A percentile compares a stretch with the other conserved stretches of the same genome.
Evolutionary conservation across 2,797 vertebrate species (phyloP).

Genomic region (Coreius guichenoti): DNA sequence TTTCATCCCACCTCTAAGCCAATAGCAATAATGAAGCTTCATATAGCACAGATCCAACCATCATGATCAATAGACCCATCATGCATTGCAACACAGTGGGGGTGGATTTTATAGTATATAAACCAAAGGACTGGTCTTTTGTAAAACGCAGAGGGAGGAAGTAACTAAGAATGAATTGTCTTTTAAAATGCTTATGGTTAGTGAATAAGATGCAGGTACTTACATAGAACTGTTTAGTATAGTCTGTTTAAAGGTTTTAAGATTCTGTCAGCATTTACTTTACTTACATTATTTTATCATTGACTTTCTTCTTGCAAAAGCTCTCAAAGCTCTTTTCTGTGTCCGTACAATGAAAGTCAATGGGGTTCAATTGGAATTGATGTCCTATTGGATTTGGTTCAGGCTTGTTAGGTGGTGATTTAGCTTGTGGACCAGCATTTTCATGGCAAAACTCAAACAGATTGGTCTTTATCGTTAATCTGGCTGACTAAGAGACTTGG

Average conservation of each 20-base stretch:
- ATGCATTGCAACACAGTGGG: conserved; percentile 42
- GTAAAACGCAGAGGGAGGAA: background rate
- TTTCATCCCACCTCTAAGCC: conserved; percentile 21
- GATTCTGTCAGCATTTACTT: background rate
- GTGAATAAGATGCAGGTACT: background rate
- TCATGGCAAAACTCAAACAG: background rate
- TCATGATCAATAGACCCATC: conserved; percentile 44
- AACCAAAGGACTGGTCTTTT: conserved; percentile 27
- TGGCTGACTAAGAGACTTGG: background rate
- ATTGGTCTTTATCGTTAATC: background rate
- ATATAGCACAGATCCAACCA: conserved; percentile 31
- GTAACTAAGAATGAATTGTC: background rate
- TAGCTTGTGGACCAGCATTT: background rate
- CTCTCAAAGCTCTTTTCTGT: background rate
- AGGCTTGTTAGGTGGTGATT: background rate
- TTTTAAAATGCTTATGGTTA: background rate
- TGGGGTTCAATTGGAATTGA: background rate
- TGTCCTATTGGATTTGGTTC: background rate
- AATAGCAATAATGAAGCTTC: conserved; percentile 43
- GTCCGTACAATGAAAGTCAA: background rate
- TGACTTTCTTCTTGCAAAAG: background rate
- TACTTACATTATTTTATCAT: background rate
- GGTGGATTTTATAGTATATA: conserved; percentile 30
- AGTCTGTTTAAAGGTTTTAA: background rate
- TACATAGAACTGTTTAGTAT: background rate